Evolutionary conservation across 2,888 invertebrate species (phyloP).

Genomic region (Papilio elwesi): DNA sequence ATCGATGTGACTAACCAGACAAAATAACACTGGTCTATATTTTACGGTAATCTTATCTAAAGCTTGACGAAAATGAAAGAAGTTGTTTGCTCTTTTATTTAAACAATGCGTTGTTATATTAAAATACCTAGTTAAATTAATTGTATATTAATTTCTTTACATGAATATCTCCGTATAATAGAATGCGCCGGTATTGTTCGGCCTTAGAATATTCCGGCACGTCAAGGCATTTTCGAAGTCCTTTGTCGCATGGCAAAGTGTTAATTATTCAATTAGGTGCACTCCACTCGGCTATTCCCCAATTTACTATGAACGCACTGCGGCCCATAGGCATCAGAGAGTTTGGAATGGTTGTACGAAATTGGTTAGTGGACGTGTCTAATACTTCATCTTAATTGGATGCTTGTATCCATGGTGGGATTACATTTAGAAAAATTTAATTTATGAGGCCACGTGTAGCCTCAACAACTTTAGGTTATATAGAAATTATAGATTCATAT

Average conservation of each 20-base stretch:
- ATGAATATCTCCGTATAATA: constrained; percentile 28
- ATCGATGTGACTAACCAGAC: too few relatives aligned
- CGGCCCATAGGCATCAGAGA: constrained; percentile 36
- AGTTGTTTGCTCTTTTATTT: too few relatives aligned
- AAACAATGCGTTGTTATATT: too few relatives aligned
- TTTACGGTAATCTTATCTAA: too few relatives aligned
- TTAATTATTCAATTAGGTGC: constrained; percentile 41
- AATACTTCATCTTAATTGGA: constrained; percentile 29
- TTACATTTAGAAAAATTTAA: neutral
- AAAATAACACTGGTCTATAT: too few relatives aligned
- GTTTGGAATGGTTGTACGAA: constrained; percentile 35
- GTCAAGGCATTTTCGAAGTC: constrained; percentile 40
- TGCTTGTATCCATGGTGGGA: neutral
- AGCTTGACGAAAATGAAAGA: too few relatives aligned
- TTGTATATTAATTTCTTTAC: constrained; percentile 1
- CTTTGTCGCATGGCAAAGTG: constrained; percentile 39
- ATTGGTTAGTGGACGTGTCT: constrained; percentile 8
- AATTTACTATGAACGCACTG: constrained; percentile 39
- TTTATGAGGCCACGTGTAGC: too few relatives aligned
- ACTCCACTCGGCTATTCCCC: constrained; percentile 38
- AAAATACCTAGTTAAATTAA: neutral
- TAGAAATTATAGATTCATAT: too few relatives aligned
- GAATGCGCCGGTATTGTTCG: constrained; percentile 27
- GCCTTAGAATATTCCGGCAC: constrained; percentile 38
- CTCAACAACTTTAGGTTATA: too few relatives aligned